These are phyloP conservation scores for Ctena decussata DNA, from an alignment of 2,888 invertebrate species.

Conservation along the genomic window DNA sequence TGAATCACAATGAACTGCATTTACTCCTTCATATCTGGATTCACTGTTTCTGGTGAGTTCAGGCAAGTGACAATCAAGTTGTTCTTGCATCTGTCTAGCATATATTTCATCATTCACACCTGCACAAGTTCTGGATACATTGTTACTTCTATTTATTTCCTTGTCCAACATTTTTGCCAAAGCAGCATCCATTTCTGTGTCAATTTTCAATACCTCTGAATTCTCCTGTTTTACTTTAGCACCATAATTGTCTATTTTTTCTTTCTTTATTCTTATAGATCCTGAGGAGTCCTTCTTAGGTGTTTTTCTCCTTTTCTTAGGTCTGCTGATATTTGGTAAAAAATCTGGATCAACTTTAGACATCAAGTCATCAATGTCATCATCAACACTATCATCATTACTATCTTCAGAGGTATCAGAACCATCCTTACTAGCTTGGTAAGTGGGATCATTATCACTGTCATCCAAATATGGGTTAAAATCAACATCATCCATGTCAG, in stretches of 20 bases:
- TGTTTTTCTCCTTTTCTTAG: conserved; percentile 4
- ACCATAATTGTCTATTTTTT: neutral
- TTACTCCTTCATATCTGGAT: neutral
- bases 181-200: neutral
- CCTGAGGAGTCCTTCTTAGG: neutral
- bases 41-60: no score
- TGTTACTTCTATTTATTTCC: conserved; percentile 16
- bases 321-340: neutral
- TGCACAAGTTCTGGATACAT: neutral
- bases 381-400: conserved; percentile 9
- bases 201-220: neutral
- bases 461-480: conserved; percentile 10
- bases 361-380: conserved; percentile 13
- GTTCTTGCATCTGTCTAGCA: conserved; percentile 49
- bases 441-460: conserved; percentile 45
- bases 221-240: neutral
- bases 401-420: conserved; percentile 1
- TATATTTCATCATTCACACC: conserved; percentile 44
- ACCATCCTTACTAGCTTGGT: conserved; percentile 15
- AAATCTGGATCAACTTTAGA: conserved; percentile 3
- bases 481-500: conserved; percentile 32
- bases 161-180: conserved; percentile 38
- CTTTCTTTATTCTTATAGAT: neutral
- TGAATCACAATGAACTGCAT: neutral
- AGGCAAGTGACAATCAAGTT: conserved; percentile 20